phyloP scores from a whole-genome alignment of 92 coral and sea anemone species.

The Siderastrea radians region DNA sequence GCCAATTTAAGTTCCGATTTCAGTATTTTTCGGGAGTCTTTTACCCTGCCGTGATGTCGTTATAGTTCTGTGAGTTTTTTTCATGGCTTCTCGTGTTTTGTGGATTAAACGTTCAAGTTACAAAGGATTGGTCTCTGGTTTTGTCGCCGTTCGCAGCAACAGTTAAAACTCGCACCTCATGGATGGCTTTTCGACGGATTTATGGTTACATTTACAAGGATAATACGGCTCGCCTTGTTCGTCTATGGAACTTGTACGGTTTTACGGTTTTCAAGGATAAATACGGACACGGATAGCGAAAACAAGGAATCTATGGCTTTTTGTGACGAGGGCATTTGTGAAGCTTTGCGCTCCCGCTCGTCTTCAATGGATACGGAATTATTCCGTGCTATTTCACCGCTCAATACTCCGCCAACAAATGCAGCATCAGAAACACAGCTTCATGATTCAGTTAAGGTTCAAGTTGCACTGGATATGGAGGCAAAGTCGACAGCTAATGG shows the following conservation, averaged over 20 bases:
- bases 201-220: not conserved
- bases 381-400: conserved; percentile 4
- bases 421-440: conserved; percentile 16
- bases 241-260: not conserved
- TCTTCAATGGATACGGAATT: conserved; percentile 11
- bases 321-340: not conserved
- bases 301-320: not conserved
- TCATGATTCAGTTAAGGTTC: conserved; percentile 38
- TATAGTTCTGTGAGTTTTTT: not conserved
- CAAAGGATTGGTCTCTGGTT: not conserved
- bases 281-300: not conserved
- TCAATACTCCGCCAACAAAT: conserved; percentile 26
- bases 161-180: not conserved
- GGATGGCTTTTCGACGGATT: not conserved
- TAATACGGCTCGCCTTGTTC: not conserved
- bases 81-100: not conserved
- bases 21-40: not conserved
- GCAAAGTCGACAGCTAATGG: not conserved
- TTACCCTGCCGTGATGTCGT: not conserved
- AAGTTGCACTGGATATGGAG: conserved; percentile 50
- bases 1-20: not conserved
- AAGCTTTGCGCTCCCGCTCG: not conserved
- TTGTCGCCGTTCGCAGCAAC: not conserved
- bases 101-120: not conserved
- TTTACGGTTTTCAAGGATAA: conserved; percentile 1